Base-by-base conservation (phyloP, 2,113 vertebrate species). In the Hippocampus mohnikei region DNA sequence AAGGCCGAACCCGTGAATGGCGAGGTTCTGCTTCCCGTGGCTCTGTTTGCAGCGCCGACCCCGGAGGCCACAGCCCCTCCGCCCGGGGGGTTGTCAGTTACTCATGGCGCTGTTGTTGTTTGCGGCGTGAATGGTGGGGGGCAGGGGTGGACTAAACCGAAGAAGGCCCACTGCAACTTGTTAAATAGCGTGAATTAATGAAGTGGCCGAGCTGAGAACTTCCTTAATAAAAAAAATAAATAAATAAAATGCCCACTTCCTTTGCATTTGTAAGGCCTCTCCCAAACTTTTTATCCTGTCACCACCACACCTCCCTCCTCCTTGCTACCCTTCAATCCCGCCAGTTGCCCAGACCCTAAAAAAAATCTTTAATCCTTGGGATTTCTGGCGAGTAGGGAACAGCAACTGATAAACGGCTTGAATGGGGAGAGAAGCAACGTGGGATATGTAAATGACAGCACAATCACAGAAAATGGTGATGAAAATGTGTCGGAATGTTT, bases 181-280 rank as follows among this genome's bases (percentile, higher is more conserved):
- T 92, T 91, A 93, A 89, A 92, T 87, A 89, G 81, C 81, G 82
- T 85, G 86, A 93, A 89, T 91, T 93, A 93, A 92, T 93, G 93
- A 91, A 93, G 89, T 92, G 91, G 77, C 84, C 78, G 84, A 90
- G 88, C 88, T 92, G 69, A 87, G 85, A 91, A 93, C 87, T 91
- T 90, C 87, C 84, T 73, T 79, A 75, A 72, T 69, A 37, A 42
- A 48, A 66, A 82, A 82, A 84, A 41, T 64, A 82, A 81, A 84
- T 88, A 91, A 88, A 78, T 83, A 89, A 91, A 88, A 78, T 83
- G 76, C 83, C 85, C 76, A 85, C 90, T 89, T 93, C 84, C 88
- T 93, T 93, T 91, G 82, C 71, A 75, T 91, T 89, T 88, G 91
- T 92, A 69, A 91, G 85, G 88, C 85, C 78, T 83, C 84, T 83